Conservation (phyloP, 1,140 invertebrate species). For the Drosophila chauvacae region DNA sequence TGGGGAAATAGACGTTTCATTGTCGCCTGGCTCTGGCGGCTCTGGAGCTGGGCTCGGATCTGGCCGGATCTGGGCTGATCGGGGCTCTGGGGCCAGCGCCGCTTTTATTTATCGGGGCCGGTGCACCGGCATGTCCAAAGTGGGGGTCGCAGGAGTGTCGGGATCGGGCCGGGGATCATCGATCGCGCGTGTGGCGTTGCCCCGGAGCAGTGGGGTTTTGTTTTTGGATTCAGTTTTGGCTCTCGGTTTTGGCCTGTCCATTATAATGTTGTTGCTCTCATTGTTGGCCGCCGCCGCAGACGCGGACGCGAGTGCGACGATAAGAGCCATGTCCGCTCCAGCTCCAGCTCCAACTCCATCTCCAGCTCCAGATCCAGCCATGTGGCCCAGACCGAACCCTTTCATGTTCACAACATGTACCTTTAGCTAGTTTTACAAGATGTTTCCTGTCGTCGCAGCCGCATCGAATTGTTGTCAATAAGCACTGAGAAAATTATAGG, state of each 20-base stretch:
- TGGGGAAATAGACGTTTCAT: conserved; percentile 83
- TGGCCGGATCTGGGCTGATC: conserved; percentile 18
- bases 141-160: conserved; percentile 37
- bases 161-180: conserved; percentile 10
- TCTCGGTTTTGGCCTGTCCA: conserved; percentile 68
- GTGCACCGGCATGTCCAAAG: conserved; percentile 78
- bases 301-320: conserved; percentile 41
- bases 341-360: not conserved
- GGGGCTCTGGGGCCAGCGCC: conserved; percentile 45
- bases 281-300: conserved; percentile 52
- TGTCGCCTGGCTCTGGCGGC: conserved; percentile 61
- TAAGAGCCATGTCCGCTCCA: conserved; percentile 49
- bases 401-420: conserved; percentile 83
- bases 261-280: conserved; percentile 82
- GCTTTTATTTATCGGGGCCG: conserved; percentile 77
- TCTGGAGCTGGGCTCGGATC: conserved; percentile 4
- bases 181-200: conserved; percentile 67
- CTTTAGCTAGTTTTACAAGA: conserved; percentile 84
- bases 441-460: conserved; percentile 83
- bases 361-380: conserved; percentile 2
- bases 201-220: conserved; percentile 37
- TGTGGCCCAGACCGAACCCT: conserved; percentile 56
- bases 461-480: conserved; percentile 84
- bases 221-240: conserved; percentile 49
- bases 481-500: conserved; percentile 22